Evolutionary conservation across 2,797 vertebrate genomes (phyloP), one percentile per base, ranked within the genome.

Genomic region (Gadopsis marmoratus): DNA sequence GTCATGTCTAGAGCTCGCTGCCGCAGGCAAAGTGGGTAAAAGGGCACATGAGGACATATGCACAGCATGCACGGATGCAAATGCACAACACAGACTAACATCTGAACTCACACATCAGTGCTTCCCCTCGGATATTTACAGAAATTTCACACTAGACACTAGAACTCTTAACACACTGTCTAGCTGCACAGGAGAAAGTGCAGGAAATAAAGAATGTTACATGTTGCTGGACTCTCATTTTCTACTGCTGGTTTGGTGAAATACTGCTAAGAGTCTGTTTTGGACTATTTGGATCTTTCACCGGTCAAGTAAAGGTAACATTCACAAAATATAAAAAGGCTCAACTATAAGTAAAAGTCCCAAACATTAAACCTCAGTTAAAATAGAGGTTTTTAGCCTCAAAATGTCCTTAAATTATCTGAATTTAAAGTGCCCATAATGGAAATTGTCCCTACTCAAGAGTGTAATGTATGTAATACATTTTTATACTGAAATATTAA

Each of bases 41-140:
- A 90, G 87, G 87, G 63, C 81, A 87, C 59, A 63, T 48, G 54
- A 58, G 82, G 85, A 90, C 86, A 82, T 71, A 70, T 76, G 85
- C 79, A 82, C 74, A 79, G 70, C 72, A 74, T 31, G 39, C n/a
- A 64, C 10, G 16, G 70, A 55, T 76, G 53, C 65, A 83, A 74
- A 70, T 78, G 21, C 43, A 45, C 29, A 47, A 41, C 45, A 50
- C n/a, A 23, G 21, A 13, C 56, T 2, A 26, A 50, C 58, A 67
- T 69, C 53, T 64, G 51, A 75, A 26, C 26, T 7, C 4, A 55
- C 65, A 17, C 59, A n/a, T 29, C 39, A n/a, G 17, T 13, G 50
- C 21, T 7, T 47, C 14, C 12, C 7, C 4, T 14, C 43, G 31
- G 17, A 8, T 5, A 10, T 54, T 53, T 16, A 29, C 21, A 45